Conservation (phyloP, 2,888 invertebrate genomes). For the Agrilus cyanescens region DNA sequence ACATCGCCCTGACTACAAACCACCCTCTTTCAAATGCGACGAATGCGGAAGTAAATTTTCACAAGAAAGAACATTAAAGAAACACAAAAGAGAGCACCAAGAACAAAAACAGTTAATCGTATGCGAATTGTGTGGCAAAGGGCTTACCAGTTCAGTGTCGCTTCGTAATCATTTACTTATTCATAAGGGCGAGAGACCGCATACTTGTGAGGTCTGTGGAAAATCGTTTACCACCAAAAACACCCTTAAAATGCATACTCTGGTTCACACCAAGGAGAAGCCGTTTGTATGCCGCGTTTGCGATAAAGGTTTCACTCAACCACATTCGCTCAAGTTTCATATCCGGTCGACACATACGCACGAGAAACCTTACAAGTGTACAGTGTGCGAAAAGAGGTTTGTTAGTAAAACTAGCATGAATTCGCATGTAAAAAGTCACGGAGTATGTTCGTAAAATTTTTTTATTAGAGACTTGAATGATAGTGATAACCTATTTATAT, state of each 20-base stretch:
- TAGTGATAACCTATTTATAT: not conserved
- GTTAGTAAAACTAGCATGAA: constrained; percentile 11
- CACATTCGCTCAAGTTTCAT: constrained; percentile 38
- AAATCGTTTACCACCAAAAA: constrained; percentile 8
- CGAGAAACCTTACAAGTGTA: constrained; percentile 39
- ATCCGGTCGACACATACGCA: constrained; percentile 16
- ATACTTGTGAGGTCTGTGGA: constrained; percentile 28
- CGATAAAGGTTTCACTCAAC: constrained; percentile 17
- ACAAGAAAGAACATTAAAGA: too few relatives aligned
- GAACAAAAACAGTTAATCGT: too few relatives aligned
- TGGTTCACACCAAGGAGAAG: constrained; percentile 26
- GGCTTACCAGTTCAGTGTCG: too few relatives aligned
- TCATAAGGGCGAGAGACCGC: constrained; percentile 27
- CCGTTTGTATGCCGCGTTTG: constrained; percentile 8
- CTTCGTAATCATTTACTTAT: constrained; percentile 11
- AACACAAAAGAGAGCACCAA: too few relatives aligned
- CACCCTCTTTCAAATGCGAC: too few relatives aligned
- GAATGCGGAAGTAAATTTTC: too few relatives aligned
- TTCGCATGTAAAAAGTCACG: constrained; percentile 19
- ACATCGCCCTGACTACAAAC: too few relatives aligned
- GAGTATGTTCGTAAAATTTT: too few relatives aligned
- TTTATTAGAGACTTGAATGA: not conserved
- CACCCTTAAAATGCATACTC: constrained; percentile 19
- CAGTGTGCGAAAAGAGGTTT: constrained; percentile 35
- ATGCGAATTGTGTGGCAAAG: too few relatives aligned